phyloP scores from a whole-genome alignment of 2,888 invertebrate genomes.

The Sacculina carcini region DNA sequence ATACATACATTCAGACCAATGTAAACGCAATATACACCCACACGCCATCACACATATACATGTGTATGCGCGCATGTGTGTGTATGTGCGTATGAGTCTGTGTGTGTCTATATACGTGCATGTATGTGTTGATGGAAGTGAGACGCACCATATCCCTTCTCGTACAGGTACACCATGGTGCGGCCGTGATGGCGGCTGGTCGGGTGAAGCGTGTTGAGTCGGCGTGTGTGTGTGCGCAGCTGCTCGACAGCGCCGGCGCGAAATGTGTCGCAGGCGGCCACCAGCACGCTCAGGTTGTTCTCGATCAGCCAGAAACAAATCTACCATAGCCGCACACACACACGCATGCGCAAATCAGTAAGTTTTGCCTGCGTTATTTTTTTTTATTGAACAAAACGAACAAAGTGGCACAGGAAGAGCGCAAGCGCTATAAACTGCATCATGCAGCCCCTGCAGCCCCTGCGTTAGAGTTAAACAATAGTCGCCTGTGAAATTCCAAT shows the following conservation, averaged over 20 bases:
- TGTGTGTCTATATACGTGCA: background rate
- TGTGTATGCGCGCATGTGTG: background rate
- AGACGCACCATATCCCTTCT: conserved; percentile 62
- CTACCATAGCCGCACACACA: no score
- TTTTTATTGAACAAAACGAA: no score
- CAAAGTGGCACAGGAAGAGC: no score
- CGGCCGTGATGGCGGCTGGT: conserved; percentile 37
- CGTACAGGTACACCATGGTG: conserved; percentile 77
- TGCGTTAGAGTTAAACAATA: no score
- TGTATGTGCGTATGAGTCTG: background rate
- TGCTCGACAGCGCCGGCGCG: conserved; percentile 98
- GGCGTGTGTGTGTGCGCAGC: conserved; percentile 71
- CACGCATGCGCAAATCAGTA: background rate
- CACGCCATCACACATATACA: no score
- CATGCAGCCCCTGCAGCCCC: no score
- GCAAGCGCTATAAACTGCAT: no score
- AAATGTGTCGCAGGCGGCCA: conserved; percentile 98
- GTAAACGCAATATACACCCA: conserved; percentile 1
- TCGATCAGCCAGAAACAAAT: conserved; percentile 98
- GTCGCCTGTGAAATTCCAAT: no score
- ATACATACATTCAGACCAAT: conserved; percentile 6
- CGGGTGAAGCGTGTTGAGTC: conserved; percentile 80
- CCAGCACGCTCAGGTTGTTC: conserved; percentile 78
- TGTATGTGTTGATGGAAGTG: background rate
- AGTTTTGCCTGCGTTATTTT: no score